Conservation (phyloP, 2,888 invertebrate species). For the Meloe dianella region DNA sequence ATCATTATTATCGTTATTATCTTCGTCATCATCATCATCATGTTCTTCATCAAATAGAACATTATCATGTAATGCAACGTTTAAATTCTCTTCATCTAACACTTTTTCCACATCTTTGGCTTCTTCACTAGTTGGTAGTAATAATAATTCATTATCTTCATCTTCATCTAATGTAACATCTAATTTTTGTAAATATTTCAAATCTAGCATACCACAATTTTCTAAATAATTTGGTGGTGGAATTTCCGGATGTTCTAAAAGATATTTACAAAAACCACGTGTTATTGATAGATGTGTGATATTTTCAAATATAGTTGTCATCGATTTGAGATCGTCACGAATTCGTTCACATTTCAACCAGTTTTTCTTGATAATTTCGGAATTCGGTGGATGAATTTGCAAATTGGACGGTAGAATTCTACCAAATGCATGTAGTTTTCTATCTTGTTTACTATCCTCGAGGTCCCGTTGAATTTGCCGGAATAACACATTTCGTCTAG, state of each 20-base stretch:
- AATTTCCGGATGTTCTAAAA: constrained; percentile 65
- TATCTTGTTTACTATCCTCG: constrained; percentile 60
- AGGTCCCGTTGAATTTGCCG: constrained; percentile 62
- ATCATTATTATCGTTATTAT: too few species aligned
- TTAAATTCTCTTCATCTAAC: not conserved
- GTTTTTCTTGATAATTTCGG: constrained; percentile 61
- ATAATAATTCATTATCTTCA: not conserved
- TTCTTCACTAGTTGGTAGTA: not conserved
- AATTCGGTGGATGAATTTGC: constrained; percentile 61
- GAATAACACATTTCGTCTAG: constrained; percentile 62
- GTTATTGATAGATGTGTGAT: constrained; percentile 68
- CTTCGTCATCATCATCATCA: not conserved
- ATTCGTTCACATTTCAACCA: constrained; percentile 66
- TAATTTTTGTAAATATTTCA: constrained; percentile 7
- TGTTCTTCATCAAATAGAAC: not conserved
- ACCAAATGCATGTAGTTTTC: constrained; percentile 63
- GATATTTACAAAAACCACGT: constrained; percentile 62
- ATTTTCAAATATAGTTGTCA: constrained; percentile 70
- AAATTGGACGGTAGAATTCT: constrained; percentile 61
- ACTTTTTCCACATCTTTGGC: not conserved
- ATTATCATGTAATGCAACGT: not conserved
- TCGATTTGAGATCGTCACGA: constrained; percentile 65
- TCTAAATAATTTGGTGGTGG: constrained; percentile 63
- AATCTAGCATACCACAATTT: constrained; percentile 63
- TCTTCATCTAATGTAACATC: not conserved